Base-by-base conservation (phyloP, 2,797 vertebrate species). In the Microctenopoma steveboyesi region DNA sequence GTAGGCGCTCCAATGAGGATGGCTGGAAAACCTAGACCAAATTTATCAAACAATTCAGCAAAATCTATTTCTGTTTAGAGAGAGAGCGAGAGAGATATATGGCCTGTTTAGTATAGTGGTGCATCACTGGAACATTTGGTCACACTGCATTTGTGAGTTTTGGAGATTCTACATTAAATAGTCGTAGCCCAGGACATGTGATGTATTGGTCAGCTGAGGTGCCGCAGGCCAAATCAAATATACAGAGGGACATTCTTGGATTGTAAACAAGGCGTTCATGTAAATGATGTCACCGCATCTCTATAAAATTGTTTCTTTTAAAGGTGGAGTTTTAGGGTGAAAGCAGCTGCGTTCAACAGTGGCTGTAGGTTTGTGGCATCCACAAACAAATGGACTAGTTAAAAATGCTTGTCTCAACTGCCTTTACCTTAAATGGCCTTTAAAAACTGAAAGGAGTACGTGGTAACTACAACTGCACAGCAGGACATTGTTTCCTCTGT, bases 1-100 rank as follows among this genome's bases (percentile, higher is more conserved):
- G 97, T 96, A 97, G 97, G 95, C 97, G 91, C 95, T 96, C 95
- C 95, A 96, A 94, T 96, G 96, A 95, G 94, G 95, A 95, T 91
- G 92, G 94, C 95, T 96, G 95, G 96, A 98, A 97, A 96, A 95
- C 94, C 94, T 93, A 94, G 95, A 95, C 94, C 93, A 95, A 95
- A 98, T 98, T 97, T 96, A 97, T 97, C 96, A 98, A 95, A 94
- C 91, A 93, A 94, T 94, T 93, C 91, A 89, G 93, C 91, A 88
- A 96, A 98, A 96, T 96, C 96, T 96, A 95, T 97, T 97, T 97
- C 96, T 98, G 95, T 98, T 97, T 97, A 94, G 94, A 95, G 90
- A 97, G 94, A 92, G 89, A 79, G 82, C 87, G 90, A 79, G 82
- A 88, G 93, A 97, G 95, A 98, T 96, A 96, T 96, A 98, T 96